These are phyloP conservation scores for Ovis canadensis DNA, from an alignment of 2,113 vertebrate genomes.

Conservation along the genomic window DNA sequence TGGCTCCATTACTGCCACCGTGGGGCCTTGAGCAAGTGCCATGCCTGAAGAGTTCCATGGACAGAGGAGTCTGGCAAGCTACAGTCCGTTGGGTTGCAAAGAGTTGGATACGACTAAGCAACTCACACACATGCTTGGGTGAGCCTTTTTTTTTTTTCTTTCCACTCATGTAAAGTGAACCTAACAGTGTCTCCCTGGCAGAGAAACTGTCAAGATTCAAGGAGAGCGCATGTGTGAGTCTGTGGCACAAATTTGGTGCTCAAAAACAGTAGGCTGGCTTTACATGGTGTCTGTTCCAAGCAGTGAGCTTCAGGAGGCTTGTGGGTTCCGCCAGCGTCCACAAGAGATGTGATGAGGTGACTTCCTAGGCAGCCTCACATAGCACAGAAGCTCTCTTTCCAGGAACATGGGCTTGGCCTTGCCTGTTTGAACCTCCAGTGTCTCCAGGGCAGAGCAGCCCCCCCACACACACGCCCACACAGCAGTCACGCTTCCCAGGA, in stretches of 20 bases:
- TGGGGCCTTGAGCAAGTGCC: background rate
- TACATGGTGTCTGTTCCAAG: background rate
- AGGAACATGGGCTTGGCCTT: background rate
- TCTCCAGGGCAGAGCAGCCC: background rate
- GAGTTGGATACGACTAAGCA: background rate
- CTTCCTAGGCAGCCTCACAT: background rate
- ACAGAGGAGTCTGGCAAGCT: background rate
- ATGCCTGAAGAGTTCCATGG: background rate
- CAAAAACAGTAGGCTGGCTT: background rate
- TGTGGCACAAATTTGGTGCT: background rate
- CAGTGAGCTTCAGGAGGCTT: too few relatives aligned
- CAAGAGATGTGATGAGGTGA: background rate
- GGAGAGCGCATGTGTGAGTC: background rate
- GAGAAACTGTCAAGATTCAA: background rate
- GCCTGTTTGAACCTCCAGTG: background rate
- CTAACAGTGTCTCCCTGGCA: background rate
- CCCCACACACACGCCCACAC: accelerated
- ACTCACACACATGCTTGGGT: background rate
- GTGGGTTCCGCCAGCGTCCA: accelerated
- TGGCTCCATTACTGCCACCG: background rate
- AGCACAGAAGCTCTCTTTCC: background rate
- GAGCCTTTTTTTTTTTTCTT: background rate
- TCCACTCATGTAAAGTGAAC: background rate
- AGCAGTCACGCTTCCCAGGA: background rate
- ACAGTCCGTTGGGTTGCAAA: background rate